Evolutionary conservation across 2,888 invertebrate species (phyloP), one percentile per base, ranked within the genome.

Genomic region (Pachymerium ferrugineum): DNA sequence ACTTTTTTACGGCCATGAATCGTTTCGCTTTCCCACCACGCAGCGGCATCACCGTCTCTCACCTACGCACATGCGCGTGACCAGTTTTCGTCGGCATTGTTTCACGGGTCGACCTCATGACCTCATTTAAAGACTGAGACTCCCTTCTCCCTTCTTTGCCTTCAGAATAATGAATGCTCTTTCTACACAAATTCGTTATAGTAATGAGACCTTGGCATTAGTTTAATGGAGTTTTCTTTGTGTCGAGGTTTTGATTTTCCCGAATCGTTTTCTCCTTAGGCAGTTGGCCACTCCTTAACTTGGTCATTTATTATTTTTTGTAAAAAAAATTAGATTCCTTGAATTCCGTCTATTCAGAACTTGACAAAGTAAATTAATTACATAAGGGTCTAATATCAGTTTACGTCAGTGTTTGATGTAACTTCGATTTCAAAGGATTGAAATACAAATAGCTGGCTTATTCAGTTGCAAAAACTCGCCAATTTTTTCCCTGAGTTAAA

Each of bases 1-100:
- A 62, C 62, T 62, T 62, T n/a, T n/a, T 62, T 62, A 62, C 62
- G 62, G 62, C 62, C 62, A 62, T 62, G 62, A 62, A 62, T 62
- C 28, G 62, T 12, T 62, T 28, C 25, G 25, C n/a, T 62, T 62
- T 62, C 62, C 62, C 28, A 62, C 1, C 62, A 28, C 28, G 62
- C 62, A 10, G 62, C 12, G 62, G 62, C 62, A 62, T 25, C n/a
- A 28, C n/a, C 28, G n/a, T 8, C 62, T 2, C 1, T 47, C n/a
- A 62, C 62, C 62, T 62, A 62, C 28, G 62, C 62, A 14, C 62
- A 62, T 62, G 62, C 62, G 62, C 62, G 62, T 62, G 62, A 62
- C 62, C 62, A 62, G 62, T 62, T 62, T 12, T 62, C 22, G 62
- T 25, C 28, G 1, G 62, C 62, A 62, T 62, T 62, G 62, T 62